A percentile compares a stretch with the other conserved stretches of the same genome.
phyloP scores from a whole-genome alignment of 2,888 invertebrate species.

The Endomychus coccineus region DNA sequence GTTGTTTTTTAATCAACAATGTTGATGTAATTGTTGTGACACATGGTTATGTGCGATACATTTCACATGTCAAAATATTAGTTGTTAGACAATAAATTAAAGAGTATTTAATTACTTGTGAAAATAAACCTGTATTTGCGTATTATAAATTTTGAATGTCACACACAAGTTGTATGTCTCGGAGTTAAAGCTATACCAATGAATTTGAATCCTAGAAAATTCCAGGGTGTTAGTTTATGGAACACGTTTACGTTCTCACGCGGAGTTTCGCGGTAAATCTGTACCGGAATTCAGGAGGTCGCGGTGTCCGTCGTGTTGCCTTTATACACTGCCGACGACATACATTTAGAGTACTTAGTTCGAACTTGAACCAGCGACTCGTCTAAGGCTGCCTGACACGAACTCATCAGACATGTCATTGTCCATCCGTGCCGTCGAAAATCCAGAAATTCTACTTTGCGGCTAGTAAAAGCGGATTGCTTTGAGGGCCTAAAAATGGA shows the following conservation, averaged over 20 bases:
- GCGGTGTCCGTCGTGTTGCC: slow-evolving; percentile 14
- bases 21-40: too few relatives aligned
- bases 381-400: slow-evolving; percentile 15
- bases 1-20: too few relatives aligned
- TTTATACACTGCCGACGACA: slow-evolving; percentile 19
- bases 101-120: too few relatives aligned
- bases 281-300: slow-evolving; percentile 23
- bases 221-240: slow-evolving; percentile 18
- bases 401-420: slow-evolving; percentile 17
- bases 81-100: too few relatives aligned
- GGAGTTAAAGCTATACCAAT: not conserved
- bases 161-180: not conserved
- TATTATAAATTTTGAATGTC: too few relatives aligned
- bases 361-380: too few relatives aligned
- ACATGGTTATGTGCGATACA: too few relatives aligned
- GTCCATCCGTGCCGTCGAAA: too few relatives aligned
- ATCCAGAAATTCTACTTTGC: slow-evolving; percentile 23
- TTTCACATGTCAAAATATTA: too few relatives aligned
- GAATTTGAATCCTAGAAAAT: not conserved
- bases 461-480: slow-evolving; percentile 19
- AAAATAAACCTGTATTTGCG: too few relatives aligned
- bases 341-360: slow-evolving; percentile 18
- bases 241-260: slow-evolving; percentile 27
- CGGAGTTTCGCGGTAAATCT: slow-evolving; percentile 24
- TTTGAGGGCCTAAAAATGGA: slow-evolving; percentile 20